Evolutionary conservation across 2,113 vertebrate species (phyloP), one percentile per base, ranked within the genome.

Genomic region (Ancistrus triradiatus): DNA sequence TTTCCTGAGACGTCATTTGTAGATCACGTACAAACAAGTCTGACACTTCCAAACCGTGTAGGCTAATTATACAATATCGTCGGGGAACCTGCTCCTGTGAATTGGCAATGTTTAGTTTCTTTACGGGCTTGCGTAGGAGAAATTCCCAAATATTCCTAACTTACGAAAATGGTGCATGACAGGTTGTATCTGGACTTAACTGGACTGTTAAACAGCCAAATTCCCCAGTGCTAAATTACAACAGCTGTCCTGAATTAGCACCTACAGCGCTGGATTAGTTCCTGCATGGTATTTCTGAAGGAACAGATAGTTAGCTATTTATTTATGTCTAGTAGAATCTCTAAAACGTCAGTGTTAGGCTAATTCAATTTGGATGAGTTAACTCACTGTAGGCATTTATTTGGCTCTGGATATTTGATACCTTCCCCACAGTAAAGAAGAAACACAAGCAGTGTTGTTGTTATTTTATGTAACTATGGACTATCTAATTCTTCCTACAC

Each of bases 31-130:
- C 27, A 31, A 31, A 65, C 50, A 35, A 9, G 3, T 3, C 14
- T 19, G 43, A 38, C 52, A 57, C 33, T 47, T 55, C 21, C 10
- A 47, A 37, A 14, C 28, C 15, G 10, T 24, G n/a, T 27, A 57
- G 25, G 10, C 25, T 31, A 56, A 56, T 58, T 25, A 15, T 56
- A 57, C 58, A 21, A 57, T 48, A 46, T 8, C 21, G 43, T 8
- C 24, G 31, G 19, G 15, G 17, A 59, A 59, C 38, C 25, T 15
- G 42, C 46, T 59, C 31, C n/a, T n/a, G n/a, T n/a, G n/a, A n/a
- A n/a, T n/a, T n/a, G n/a, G n/a, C n/a, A n/a, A n/a, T n/a, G n/a
- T n/a, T n/a, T 15, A n/a, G 37, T 42, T 25, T 25, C 18, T 1
- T 8, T 3, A 28, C 25, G 11, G 55, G 27, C 7, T 31, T 3